Percentiles rank a stretch among this genome's conserved stretches.
Conservation (phyloP, 2,113 vertebrate species). For the Sclerurus mexicanus region DNA sequence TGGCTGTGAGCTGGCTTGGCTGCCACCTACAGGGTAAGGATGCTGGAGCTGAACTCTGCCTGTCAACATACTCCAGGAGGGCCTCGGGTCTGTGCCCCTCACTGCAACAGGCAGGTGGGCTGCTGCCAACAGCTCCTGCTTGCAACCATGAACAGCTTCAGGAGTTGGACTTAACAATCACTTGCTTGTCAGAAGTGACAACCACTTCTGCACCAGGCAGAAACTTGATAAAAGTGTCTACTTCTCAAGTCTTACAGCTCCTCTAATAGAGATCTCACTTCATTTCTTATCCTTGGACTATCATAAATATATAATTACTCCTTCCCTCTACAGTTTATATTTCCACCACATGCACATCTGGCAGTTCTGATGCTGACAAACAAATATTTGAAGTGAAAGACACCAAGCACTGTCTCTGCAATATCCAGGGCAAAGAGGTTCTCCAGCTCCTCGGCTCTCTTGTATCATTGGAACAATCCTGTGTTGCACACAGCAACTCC, state of each 20-base stretch:
- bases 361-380: background rate
- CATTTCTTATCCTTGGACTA: background rate
- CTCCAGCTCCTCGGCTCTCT: background rate
- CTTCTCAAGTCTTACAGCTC: background rate
- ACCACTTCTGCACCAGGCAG: background rate
- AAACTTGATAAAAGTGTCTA: background rate
- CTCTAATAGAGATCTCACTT: background rate
- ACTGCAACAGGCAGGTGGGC: background rate
- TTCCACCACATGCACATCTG: background rate
- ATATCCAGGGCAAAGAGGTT: background rate
- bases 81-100: fast-evolving
- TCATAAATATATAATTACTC: background rate
- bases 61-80: background rate
- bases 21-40: background rate
- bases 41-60: background rate
- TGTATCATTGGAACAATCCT: background rate
- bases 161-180: background rate
- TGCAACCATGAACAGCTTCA: background rate
- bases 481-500: background rate
- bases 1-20: background rate
- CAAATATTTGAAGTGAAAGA: background rate
- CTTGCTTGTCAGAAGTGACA: background rate
- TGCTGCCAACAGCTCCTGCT: background rate
- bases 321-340: background rate
- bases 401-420: background rate